Conservation (phyloP, 2,888 invertebrate genomes). For the Drosophila subquinaria region DNA sequence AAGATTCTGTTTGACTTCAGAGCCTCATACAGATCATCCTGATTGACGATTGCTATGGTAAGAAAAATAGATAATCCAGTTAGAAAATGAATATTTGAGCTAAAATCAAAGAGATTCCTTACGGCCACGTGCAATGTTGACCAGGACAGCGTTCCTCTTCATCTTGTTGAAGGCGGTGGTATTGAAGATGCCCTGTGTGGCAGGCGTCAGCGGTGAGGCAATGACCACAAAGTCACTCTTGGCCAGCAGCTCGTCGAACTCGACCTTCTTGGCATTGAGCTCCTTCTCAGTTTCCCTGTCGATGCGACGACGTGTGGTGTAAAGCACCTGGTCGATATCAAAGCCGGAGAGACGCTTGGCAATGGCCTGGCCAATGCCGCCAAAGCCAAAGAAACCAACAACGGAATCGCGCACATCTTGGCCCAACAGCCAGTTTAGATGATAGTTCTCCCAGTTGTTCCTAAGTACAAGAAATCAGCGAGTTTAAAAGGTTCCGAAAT, state of each 20-base stretch:
- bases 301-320: slow-evolving; percentile 89
- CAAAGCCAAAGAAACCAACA: slow-evolving; percentile 94
- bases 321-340: slow-evolving; percentile 90
- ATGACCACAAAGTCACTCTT: slow-evolving; percentile 91
- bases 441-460: slow-evolving; percentile 89
- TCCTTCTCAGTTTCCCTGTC: slow-evolving; percentile 85
- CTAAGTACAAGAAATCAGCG: slow-evolving; percentile 73
- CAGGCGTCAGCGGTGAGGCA: slow-evolving; percentile 88
- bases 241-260: slow-evolving; percentile 88
- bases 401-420: slow-evolving; percentile 91
- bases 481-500: not conserved
- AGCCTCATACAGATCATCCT: slow-evolving; percentile 92
- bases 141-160: slow-evolving; percentile 90
- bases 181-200: slow-evolving; percentile 90
- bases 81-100: not conserved
- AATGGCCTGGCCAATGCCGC: slow-evolving; percentile 91
- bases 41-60: slow-evolving; percentile 89
- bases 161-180: slow-evolving; percentile 89
- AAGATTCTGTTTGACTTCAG: slow-evolving; percentile 91
- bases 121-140: slow-evolving; percentile 90
- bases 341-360: slow-evolving; percentile 91
- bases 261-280: slow-evolving; percentile 88
- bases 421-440: slow-evolving; percentile 92
- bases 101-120: slow-evolving; percentile 32
- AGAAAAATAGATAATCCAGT: slow-evolving; percentile 28